Percentiles rank a stretch among this genome's conserved stretches.
Evolutionary conservation across 2,888 invertebrate genomes (phyloP).

Genomic region (Agrochola litura): DNA sequence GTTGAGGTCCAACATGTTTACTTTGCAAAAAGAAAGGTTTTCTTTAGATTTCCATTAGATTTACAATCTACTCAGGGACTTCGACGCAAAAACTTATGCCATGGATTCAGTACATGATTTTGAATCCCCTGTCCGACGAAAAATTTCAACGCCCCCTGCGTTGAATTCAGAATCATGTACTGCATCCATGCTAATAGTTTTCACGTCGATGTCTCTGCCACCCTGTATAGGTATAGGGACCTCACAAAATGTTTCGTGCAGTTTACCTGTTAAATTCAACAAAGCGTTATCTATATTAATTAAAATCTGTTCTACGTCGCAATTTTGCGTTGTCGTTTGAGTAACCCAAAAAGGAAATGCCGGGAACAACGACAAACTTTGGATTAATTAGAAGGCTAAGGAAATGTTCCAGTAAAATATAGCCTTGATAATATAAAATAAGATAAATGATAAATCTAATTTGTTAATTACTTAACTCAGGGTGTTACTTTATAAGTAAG

Average conservation of each 20-base stretch:
- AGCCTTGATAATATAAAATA: neutral
- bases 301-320: neutral
- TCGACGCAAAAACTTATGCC: too few species aligned
- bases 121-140: too few species aligned
- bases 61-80: neutral
- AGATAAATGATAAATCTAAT: conserved; percentile 18
- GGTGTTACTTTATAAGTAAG: conserved; percentile 19
- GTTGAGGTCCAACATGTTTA: neutral
- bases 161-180: too few species aligned
- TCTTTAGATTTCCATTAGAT: neutral
- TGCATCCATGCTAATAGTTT: too few species aligned
- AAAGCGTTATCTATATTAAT: neutral
- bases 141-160: too few species aligned
- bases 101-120: too few species aligned
- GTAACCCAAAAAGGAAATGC: neutral
- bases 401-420: conserved; percentile 7
- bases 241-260: neutral
- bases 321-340: conserved; percentile 3
- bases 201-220: too few species aligned
- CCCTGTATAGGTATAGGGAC: too few species aligned
- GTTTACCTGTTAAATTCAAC: neutral
- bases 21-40: too few species aligned
- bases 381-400: conserved; percentile 11
- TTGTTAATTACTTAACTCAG: conserved; percentile 14
- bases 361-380: conserved; percentile 19